Conservation (phyloP, 1,140 invertebrate genomes). For the Brachionus paranguensis region DNA sequence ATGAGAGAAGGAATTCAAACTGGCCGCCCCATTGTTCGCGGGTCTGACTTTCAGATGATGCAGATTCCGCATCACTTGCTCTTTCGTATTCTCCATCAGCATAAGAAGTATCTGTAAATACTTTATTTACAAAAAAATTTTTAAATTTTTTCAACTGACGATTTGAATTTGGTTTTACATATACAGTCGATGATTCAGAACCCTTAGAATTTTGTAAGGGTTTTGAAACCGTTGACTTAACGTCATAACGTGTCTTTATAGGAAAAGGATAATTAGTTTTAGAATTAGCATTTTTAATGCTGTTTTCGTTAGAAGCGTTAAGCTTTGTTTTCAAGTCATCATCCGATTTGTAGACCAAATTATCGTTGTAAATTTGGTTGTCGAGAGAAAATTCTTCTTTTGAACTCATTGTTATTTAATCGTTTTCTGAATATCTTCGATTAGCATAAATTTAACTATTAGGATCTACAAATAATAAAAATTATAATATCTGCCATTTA, state of each 20-base stretch:
- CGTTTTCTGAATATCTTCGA: neutral
- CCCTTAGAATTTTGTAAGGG: neutral
- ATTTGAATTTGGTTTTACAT: neutral
- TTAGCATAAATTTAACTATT: conserved; percentile 2
- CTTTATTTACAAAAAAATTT: conserved; percentile 36
- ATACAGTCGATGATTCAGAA: neutral
- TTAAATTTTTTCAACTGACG: conserved; percentile 18
- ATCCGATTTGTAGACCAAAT: neutral
- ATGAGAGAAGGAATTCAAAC: conserved; percentile 46
- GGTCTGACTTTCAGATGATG: conserved; percentile 47
- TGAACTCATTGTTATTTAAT: neutral
- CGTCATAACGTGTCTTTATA: neutral
- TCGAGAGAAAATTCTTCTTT: neutral
- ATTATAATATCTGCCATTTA: neutral
- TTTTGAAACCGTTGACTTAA: neutral
- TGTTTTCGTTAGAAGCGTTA: neutral
- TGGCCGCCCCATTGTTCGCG: conserved; percentile 61
- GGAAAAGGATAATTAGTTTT: neutral
- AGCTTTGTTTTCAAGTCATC: neutral
- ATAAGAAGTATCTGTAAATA: conserved; percentile 25
- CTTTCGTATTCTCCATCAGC: conserved; percentile 32
- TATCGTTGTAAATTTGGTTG: neutral
- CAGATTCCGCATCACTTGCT: neutral
- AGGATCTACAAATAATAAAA: neutral
- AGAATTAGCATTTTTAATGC: neutral